These are phyloP conservation scores for Harmothoe impar DNA, from an alignment of 2,888 invertebrate genomes.

Conservation along the genomic window DNA sequence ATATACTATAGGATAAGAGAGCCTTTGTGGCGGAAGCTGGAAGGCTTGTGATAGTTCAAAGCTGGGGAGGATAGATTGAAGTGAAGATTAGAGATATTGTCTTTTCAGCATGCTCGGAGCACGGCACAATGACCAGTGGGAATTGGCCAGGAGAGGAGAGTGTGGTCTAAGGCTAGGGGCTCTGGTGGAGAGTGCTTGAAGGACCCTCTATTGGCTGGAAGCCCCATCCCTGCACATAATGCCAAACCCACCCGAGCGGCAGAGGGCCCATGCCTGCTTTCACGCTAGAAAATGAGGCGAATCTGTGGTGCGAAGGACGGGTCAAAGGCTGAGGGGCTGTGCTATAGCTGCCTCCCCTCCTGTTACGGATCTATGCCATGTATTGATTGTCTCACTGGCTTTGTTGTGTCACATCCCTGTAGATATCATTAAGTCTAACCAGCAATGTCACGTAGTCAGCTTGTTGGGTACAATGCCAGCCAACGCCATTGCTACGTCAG, in stretches of 20 bases:
- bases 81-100: conserved; percentile 25
- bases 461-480: no score
- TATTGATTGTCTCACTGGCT: conserved; percentile 22
- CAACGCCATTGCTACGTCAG: no score
- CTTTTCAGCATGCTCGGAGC: background rate
- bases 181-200: background rate
- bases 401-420: conserved; percentile 14
- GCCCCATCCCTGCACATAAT: conserved; percentile 15
- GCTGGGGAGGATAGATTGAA: background rate
- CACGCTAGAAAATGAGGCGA: background rate
- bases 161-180: background rate
- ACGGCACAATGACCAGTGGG: background rate
- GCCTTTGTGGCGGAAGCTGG: background rate
- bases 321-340: conserved; percentile 11
- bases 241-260: background rate
- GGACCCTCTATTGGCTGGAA: background rate
- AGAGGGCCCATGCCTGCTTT: background rate
- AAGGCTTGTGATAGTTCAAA: conserved; percentile 17
- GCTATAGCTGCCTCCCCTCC: background rate
- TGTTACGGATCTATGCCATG: background rate
- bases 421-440: conserved; percentile 6
- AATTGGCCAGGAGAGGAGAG: background rate
- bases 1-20: background rate
- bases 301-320: background rate
- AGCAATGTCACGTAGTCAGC: background rate